Percentiles rank a stretch among this genome's conserved stretches.
phyloP scores from a whole-genome alignment of 2,113 vertebrate genomes.

The Glaucomys volans region DNA sequence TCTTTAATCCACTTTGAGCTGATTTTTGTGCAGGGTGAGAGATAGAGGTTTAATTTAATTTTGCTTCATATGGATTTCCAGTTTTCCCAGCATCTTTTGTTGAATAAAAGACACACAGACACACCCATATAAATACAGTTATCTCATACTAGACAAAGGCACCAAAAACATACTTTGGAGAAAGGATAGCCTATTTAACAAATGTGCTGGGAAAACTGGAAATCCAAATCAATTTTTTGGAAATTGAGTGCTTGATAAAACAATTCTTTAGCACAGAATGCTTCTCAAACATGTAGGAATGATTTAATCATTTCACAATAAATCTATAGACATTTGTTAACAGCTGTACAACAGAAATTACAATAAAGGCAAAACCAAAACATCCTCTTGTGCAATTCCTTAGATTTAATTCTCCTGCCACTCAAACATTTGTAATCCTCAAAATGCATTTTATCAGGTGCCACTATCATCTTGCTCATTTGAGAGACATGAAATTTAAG shows the following conservation, averaged over 20 bases:
- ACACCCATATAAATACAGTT: too few species aligned
- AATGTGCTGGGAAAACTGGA: too few species aligned
- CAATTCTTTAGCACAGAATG: not conserved
- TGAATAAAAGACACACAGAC: too few species aligned
- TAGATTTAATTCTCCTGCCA: not conserved
- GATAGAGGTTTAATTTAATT: too few species aligned
- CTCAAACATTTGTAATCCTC: not conserved
- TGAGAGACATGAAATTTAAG: not conserved
- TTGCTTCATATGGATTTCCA: too few species aligned
- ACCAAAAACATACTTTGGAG: too few species aligned
- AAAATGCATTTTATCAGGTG: not conserved
- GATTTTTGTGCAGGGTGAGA: too few species aligned
- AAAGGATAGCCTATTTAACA: too few species aligned
- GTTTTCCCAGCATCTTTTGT: too few species aligned
- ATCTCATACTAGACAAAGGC: too few species aligned
- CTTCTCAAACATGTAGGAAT: not conserved
- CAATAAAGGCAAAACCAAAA: not conserved
- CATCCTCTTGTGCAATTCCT: not conserved
- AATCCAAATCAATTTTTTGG: not conserved
- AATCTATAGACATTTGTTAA: not conserved
- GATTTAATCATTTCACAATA: not conserved
- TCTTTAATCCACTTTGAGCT: too few species aligned
- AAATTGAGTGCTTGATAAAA: conserved; percentile 18
- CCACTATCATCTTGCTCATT: not conserved
- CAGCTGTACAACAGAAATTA: not conserved